phyloP scores from a whole-genome alignment of 2,888 invertebrate species.

The Drosophila cognata region DNA sequence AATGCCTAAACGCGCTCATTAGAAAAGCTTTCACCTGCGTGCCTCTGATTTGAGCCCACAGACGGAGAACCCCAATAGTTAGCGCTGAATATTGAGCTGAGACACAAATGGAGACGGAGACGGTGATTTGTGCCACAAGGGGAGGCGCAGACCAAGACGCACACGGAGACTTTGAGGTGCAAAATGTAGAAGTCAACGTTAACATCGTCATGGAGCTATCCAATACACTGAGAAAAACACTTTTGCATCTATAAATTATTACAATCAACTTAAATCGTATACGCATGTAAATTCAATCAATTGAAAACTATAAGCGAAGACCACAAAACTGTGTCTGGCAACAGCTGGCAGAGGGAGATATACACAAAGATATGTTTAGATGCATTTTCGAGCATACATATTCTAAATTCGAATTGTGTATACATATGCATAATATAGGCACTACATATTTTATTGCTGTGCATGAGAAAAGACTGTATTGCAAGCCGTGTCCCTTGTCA shows the following conservation, averaged over 20 bases:
- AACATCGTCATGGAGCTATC: conserved; percentile 2
- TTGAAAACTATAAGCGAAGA: not conserved
- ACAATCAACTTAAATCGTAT: not conserved
- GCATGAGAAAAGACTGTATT: not conserved
- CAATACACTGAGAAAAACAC: conserved; percentile 35
- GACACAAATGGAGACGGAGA: not conserved
- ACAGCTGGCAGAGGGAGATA: not conserved
- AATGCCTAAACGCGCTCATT: conserved; percentile 67
- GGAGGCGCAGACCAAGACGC: not conserved
- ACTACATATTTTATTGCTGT: conserved; percentile 5
- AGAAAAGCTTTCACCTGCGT: conserved; percentile 74
- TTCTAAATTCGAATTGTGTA: not conserved
- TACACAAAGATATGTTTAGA: too few species aligned
- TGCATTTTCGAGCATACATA: not conserved
- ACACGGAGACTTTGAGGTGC: not conserved
- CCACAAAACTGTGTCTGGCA: not conserved
- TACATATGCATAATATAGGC: not conserved
- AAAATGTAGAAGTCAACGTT: conserved; percentile 9
- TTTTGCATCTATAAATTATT: not conserved
- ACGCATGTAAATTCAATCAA: not conserved
- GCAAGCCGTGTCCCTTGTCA: not conserved
- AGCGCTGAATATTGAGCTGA: not conserved
- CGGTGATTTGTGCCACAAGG: not conserved
- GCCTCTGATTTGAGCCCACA: conserved; percentile 67
- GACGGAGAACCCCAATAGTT: conserved; percentile 25